Evolutionary conservation across 2,113 vertebrate genomes (phyloP), one percentile per base, ranked within the genome.

Genomic region (Myotis davidii): DNA sequence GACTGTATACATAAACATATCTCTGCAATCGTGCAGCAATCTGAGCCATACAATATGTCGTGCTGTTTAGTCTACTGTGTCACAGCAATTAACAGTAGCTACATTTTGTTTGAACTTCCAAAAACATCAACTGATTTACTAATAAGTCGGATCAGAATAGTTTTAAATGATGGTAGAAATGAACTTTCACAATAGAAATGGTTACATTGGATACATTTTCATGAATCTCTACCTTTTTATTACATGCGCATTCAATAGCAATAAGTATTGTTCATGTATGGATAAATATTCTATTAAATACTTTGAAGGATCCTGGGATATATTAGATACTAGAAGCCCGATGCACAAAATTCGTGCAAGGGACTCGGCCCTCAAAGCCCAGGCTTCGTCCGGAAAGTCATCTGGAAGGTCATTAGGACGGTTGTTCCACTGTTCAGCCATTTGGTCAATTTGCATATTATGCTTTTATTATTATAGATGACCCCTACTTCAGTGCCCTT

Each of bases 1-100:
- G 90, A 85, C 59, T 88, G 14, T 72, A 95, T 86, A 94, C 69
- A 95, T 86, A 92, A 97, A 96, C 45, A 90, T 70, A 54, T 85
- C 37, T 87, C 81, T 95, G 59, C 56, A 83, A 59, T 88, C 88
- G 78, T 83, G 52, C 76, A 88, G 52, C 74, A 88, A 88, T 83
- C 27, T 52, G 96, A 94, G 94, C 92, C 90, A 78, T 74, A 90
- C 96, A 95, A 94, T 90, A 81, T 25, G 56, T 7, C 59, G 45
- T 69, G 6, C 48, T 85, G 93, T 76, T 72, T 64, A 65, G 50
- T 94, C 90, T 61, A 73, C 79, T 59, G 42, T 77, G 91, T 94
- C 88, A 96, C 34, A 67, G 56, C 48, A 91, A 95, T 94, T 78
- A 94, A 74, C 34, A 76, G 48, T 34, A 82, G 61, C 48, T 83